Evolutionary conservation across 2,888 invertebrate species (phyloP).

Genomic region (Drosophila kanekoi): DNA sequence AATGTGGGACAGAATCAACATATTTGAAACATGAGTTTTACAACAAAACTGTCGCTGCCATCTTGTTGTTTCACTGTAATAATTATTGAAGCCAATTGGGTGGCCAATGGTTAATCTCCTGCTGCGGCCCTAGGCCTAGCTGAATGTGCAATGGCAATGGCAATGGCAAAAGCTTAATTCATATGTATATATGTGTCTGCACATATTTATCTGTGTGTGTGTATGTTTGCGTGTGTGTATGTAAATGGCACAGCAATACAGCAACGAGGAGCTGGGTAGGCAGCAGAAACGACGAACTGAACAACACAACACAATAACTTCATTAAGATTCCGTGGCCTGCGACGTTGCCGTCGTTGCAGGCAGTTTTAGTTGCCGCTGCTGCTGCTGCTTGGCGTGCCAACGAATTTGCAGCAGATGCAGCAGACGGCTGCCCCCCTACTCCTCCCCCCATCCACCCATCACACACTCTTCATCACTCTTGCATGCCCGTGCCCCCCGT

Average conservation of each 20-base stretch:
- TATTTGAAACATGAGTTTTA: not conserved
- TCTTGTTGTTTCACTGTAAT: not conserved
- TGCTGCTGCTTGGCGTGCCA: conserved; percentile 46
- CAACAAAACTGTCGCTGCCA: not conserved
- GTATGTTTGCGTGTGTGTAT: conserved; percentile 19
- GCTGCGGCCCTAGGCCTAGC: conserved; percentile 4
- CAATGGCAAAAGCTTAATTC: conserved; percentile 31
- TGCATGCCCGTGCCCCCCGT: not conserved
- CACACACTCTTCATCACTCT: too few relatives aligned
- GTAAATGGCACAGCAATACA: conserved; percentile 44
- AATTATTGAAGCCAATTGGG: conserved; percentile 12
- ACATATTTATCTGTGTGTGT: not conserved
- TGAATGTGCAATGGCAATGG: conserved; percentile 13
- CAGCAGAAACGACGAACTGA: conserved; percentile 26
- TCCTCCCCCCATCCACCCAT: not conserved
- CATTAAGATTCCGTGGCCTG: conserved; percentile 74
- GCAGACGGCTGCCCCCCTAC: conserved; percentile 29
- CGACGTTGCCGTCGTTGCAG: conserved; percentile 43
- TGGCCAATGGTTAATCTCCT: conserved; percentile 17
- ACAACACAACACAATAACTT: conserved; percentile 72
- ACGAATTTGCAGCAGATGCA: conserved; percentile 56
- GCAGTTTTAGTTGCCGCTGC: conserved; percentile 37
- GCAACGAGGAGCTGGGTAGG: conserved; percentile 22
- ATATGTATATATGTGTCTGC: conserved; percentile 1
- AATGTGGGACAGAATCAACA: too few relatives aligned